Evolutionary conservation across 2,888 invertebrate species (phyloP), one percentile per base, ranked within the genome.

Genomic region (Cetonia aurata): DNA sequence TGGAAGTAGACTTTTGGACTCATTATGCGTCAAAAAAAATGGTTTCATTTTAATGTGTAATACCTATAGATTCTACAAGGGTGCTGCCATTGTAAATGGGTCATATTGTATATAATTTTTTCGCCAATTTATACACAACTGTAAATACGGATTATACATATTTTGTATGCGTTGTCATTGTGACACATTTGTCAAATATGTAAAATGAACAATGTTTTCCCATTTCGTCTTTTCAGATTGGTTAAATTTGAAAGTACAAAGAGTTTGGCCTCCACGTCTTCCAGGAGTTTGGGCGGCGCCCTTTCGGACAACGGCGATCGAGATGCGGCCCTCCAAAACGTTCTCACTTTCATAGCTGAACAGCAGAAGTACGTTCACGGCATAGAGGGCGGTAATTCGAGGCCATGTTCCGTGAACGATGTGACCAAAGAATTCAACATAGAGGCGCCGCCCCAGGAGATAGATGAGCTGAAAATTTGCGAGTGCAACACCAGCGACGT

Each of bases 171-270:
- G 9, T 48, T 60, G 46, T 41, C 62, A 65, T 2, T 65, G 62
- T 65, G 50, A 65, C 17, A 10, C 42, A 19, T 57, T 15, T 67
- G 67, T 55, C 50, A 65, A 50, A 50, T 50, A 65, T 65, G 62
- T 65, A 65, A 65, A 65, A 65, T 65, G 62, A 50, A 52, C 50
- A 50, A 42, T 67, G n/a, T 71, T 25, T 55, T 71, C 33, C 46
- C 37, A 37, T 67, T 66, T 42, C 65, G 44, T 19, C n/a, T 74
- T 79, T 79, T 66, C 72, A 89, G 92, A 41, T 88, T 93, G 73
- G 93, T 93, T 56, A 93, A 93, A 84, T 93, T 93, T 80, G 93
- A 93, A 81, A 93, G 93, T 83, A 92, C 91, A 73, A 92, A 92
- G 82, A 93, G 93, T 82, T 85, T 93, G 80, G 92, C 92, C 50